These are phyloP conservation scores for Brachionus plicatilis DNA, from an alignment of 1,140 invertebrate genomes.

Conservation along the genomic window DNA sequence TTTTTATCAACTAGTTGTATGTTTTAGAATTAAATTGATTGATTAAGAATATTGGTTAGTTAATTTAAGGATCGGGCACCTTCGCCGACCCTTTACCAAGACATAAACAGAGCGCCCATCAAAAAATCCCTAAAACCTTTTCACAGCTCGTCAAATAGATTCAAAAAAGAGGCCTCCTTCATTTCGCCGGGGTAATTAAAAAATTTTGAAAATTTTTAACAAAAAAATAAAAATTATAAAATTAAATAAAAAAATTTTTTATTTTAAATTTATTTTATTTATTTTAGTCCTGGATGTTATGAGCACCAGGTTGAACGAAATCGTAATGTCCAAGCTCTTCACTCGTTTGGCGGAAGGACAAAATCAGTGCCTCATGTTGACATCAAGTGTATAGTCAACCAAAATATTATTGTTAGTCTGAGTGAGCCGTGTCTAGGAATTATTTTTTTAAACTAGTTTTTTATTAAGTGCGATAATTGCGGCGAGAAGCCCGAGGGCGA, in stretches of 20 bases:
- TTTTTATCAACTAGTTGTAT: slow-evolving; percentile 10
- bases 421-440: background rate
- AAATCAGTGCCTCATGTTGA: slow-evolving; percentile 33
- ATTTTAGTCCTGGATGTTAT: slow-evolving; percentile 31
- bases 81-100: slow-evolving; percentile 19
- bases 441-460: background rate
- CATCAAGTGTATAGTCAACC: slow-evolving; percentile 2
- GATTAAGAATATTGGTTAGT: background rate
- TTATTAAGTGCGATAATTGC: background rate
- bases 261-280: background rate
- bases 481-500: slow-evolving; percentile 1
- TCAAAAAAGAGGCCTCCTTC: background rate
- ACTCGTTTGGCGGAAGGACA: slow-evolving; percentile 36
- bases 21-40: background rate
- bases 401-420: slow-evolving; percentile 9
- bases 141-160: background rate
- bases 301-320: slow-evolving; percentile 14
- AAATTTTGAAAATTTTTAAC: too few species aligned
- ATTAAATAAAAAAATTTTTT: too few species aligned
- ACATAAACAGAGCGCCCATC: background rate
- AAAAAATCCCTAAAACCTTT: slow-evolving; percentile 28
- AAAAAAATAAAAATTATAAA: too few species aligned
- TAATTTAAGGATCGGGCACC: slow-evolving; percentile 17
- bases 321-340: slow-evolving; percentile 21
- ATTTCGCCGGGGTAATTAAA: background rate